Evolutionary conservation across 30 jellyfish, hydroid and myxozoan genomes (phyloP), one percentile per base, ranked within the genome.

Genomic region (Aurelia sp.): DNA sequence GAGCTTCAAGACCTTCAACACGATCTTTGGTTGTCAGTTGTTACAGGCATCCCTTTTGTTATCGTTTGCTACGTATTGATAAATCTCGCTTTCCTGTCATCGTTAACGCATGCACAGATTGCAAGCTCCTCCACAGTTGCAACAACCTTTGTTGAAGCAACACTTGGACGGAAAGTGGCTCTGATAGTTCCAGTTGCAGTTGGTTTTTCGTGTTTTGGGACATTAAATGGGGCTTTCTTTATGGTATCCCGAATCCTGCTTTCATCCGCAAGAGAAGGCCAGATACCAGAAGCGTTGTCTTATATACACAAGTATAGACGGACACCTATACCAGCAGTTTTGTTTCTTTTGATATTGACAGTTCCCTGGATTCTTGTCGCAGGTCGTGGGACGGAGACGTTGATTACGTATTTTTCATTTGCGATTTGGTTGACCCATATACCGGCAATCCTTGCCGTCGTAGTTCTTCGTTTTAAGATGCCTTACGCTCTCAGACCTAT

Each of bases 251-350:
- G 88, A 57, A 31, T 55, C 16, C 38, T 38, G 7, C 58, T 76
- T 13, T 52, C 88, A 9, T 79, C 88, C 13, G 79, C 88, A 15
- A 58, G 88, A 24, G 88, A 76, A 55, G 88, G 88, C 4, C 88
- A 76, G 11, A 8, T 76, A 7, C 88, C 88, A 18, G 67, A 24
- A 20, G 51, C 68, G 12, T 24, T 35, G 22, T 38, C 69, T 5
- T 52, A 44, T 67, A 72, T 72, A 4, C 84, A 72, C 24, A 13
- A 15, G n/a, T 9, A 72, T 11, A 17, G 18, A 19, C 33, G 84
- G 11, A 72, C 84, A 10, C 84, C 84, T n/a, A 50, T 38, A 20
- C 67, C 69, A 44, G 67, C 84, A 1, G 18, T 21, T 0, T 10
- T 41, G 48, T 13, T 24, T 35, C 17, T 72, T n/a, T 7, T 72